phyloP scores from a whole-genome alignment of 2,888 invertebrate species.

The Dasysyrphus tricinctus region DNA sequence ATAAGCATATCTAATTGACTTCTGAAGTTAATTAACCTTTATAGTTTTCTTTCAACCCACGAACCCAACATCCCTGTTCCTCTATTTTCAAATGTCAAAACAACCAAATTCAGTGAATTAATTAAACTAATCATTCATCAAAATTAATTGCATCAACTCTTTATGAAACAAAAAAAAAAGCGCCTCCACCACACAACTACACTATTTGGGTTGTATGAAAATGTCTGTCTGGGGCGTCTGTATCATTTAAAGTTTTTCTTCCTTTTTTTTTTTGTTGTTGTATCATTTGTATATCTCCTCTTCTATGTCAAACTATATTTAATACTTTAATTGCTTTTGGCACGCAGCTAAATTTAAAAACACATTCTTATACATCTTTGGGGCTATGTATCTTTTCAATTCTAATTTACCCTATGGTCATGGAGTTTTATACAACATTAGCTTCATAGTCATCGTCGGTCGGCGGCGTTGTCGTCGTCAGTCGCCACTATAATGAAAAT shows the following conservation, averaged over 20 bases:
- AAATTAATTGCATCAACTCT: slow-evolving; percentile 61
- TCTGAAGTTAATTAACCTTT: slow-evolving; percentile 12
- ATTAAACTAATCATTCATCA: slow-evolving; percentile 49
- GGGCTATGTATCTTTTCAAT: slow-evolving; percentile 41
- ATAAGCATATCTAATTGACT: not conserved
- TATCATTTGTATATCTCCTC: not conserved
- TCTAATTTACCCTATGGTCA: slow-evolving; percentile 15
- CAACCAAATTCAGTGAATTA: slow-evolving; percentile 31
- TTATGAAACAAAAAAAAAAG: not conserved
- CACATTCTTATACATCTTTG: slow-evolving; percentile 29
- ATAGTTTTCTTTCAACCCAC: not conserved
- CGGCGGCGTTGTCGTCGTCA: too few relatives aligned
- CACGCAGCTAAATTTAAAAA: slow-evolving; percentile 70
- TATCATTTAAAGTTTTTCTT: slow-evolving; percentile 3
- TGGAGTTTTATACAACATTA: not conserved
- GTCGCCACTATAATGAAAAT: slow-evolving; percentile 49
- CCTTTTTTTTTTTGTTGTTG: slow-evolving; percentile 1
- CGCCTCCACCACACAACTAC: slow-evolving; percentile 1
- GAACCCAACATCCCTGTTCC: not conserved
- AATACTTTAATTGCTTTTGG: slow-evolving; percentile 71
- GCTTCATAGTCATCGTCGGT: too few relatives aligned
- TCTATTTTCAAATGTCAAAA: slow-evolving; percentile 29
- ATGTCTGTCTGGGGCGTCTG: not conserved
- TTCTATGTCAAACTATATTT: slow-evolving; percentile 58
- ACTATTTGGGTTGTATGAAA: slow-evolving; percentile 1